Conservation (phyloP, 2,113 vertebrate species). For the Corythornis cristatus region DNA sequence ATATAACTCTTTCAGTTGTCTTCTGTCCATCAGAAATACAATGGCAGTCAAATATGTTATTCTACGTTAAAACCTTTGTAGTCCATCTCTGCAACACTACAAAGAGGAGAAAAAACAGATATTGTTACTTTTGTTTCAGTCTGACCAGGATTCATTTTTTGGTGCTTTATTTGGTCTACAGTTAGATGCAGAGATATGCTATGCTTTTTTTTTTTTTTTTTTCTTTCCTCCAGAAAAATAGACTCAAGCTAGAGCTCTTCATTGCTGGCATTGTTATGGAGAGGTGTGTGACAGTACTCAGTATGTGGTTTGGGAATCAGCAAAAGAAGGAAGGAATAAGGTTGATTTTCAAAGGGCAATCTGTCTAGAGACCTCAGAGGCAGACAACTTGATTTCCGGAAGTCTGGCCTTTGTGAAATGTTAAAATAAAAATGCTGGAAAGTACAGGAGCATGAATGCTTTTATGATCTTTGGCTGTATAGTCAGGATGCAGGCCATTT, state of each 20-base stretch:
- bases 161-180: not conserved
- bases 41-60: not conserved
- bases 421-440: constrained; percentile 5
- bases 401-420: constrained; percentile 13
- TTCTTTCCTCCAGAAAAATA: not conserved
- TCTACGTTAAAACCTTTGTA: not conserved
- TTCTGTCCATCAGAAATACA: not conserved
- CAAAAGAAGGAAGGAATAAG: not conserved
- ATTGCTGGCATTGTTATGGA: not conserved
- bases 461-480: not conserved
- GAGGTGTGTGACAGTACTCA: not conserved
- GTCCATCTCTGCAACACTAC: not conserved
- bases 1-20: not conserved
- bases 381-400: not conserved
- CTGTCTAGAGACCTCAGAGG: constrained; percentile 2
- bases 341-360: constrained; percentile 20
- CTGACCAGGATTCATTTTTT: not conserved
- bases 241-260: not conserved
- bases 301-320: not conserved
- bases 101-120: not conserved
- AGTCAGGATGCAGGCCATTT: not conserved
- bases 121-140: not conserved
- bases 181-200: not conserved
- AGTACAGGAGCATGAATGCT: not conserved
- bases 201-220: not conserved